Evolutionary conservation across 2,113 vertebrate genomes (phyloP).

Genomic region (Carassius carassius): DNA sequence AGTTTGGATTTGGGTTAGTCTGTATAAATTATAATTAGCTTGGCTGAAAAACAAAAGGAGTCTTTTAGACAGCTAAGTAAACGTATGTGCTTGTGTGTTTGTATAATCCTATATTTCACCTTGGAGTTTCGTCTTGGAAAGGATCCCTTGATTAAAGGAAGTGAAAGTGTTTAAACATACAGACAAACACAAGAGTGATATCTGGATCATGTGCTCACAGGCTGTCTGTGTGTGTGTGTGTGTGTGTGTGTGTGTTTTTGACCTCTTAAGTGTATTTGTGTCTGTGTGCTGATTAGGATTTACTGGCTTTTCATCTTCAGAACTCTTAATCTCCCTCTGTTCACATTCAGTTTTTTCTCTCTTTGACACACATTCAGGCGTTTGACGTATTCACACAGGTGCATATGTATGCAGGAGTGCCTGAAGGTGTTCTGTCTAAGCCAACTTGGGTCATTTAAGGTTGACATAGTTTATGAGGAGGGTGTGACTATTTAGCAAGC

Average conservation of each 20-base stretch:
- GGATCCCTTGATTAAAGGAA: constrained; percentile 75
- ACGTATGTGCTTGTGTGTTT: constrained; percentile 55
- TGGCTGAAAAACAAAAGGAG: background rate
- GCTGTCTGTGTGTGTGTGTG: constrained; percentile 14
- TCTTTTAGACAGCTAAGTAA: constrained; percentile 41
- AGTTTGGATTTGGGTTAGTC: background rate
- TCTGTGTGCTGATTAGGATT: constrained; percentile 23
- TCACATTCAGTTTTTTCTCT: background rate
- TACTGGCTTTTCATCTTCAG: constrained; percentile 59
- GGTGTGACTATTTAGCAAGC: constrained; percentile 19
- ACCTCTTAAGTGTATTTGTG: constrained; percentile 2
- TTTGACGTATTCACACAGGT: constrained; percentile 36
- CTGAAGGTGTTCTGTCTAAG: constrained; percentile 26
- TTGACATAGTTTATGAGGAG: constrained; percentile 11
- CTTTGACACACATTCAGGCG: constrained; percentile 21
- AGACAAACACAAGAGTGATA: constrained; percentile 5
- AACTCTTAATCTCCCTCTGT: constrained; percentile 10
- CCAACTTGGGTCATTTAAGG: constrained; percentile 42
- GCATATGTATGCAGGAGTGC: constrained; percentile 8
- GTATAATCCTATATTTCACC: constrained; percentile 74
- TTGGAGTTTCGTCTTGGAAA: constrained; percentile 67
- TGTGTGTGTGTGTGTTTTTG: constrained; percentile 7
- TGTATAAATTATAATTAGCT: background rate
- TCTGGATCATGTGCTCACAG: constrained; percentile 5
- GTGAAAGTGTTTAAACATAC: constrained; percentile 56